Base-by-base conservation (phyloP, 2,797 vertebrate genomes). In the Zalophus californianus region DNA sequence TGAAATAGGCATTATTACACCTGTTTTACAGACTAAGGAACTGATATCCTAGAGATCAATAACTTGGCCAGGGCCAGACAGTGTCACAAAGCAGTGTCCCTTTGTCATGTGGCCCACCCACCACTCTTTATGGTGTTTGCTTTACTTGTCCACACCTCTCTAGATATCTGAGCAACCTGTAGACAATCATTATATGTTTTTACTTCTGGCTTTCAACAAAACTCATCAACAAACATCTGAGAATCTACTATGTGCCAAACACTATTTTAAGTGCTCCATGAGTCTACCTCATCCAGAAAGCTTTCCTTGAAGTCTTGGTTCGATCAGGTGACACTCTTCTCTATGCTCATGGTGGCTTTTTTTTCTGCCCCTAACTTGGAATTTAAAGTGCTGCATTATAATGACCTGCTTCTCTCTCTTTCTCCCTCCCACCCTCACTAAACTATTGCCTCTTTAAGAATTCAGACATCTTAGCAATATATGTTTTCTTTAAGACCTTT, bases 101-200 rank as follows among this genome's bases (percentile, higher is more conserved):
- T 21, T 27, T 23, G 23, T 11, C 13, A 8, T 2, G 0, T 35
- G 23, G 10, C 5, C 15, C 1, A 7, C 20, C 4, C 2, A 29
- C 3, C 52, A 64, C 5, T 16, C 7, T 9, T 5, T 7, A 13
- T 23, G 16, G 25, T 10, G 9, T 38, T 48, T 92, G 18, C 41
- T 90, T 89, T n/a, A 54, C 16, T n/a, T 82, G 6, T 20, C 38
- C 38, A 25, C 29, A 20, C 1, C 15, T 72, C 4, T 21, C 4
- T 54, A 38, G 41, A 23, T 58, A 38, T 68, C 14, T 73, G 41
- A 86, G n/a, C n/a, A 64, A 14, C 13, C 54, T 48, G 13, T 66
- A 58, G n/a, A 44, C 5, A 44, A 44, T 64, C 18, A 56, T 0
- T 35, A 2, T 50, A 6, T 58, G 32, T 29, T 83, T 91, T 80